Evolutionary conservation across 2,113 vertebrate species (phyloP).

Genomic region (Motacilla alba): DNA sequence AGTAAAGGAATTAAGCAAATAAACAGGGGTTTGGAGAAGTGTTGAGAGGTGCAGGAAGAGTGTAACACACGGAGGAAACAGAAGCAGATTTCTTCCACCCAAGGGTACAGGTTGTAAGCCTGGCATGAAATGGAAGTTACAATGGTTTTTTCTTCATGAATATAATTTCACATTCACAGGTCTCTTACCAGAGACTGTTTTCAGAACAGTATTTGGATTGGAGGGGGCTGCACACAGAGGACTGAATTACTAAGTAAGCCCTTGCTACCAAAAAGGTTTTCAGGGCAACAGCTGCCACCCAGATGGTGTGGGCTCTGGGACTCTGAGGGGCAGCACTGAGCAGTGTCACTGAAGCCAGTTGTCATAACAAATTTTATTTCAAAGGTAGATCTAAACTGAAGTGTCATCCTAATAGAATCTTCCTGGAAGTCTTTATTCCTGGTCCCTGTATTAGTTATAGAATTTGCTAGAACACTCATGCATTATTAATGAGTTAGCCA

Average conservation of each 20-base stretch:
- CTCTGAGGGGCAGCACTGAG: not conserved
- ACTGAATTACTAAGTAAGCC: not conserved
- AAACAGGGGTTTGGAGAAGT: not conserved
- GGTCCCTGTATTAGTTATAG: not conserved
- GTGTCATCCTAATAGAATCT: not conserved
- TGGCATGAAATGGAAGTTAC: not conserved
- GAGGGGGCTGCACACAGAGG: not conserved
- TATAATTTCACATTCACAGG: not conserved
- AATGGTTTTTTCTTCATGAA: not conserved
- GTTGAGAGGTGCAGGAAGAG: not conserved
- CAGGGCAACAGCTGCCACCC: not conserved
- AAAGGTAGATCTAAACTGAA: not conserved
- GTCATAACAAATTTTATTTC: not conserved
- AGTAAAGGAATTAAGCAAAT: not conserved
- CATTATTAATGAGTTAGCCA: not conserved
- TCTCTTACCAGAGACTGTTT: not conserved
- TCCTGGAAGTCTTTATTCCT: not conserved
- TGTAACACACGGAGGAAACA: not conserved
- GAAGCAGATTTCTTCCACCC: not conserved
- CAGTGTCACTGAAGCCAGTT: not conserved
- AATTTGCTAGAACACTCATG: not conserved
- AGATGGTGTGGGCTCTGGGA: accelerated
- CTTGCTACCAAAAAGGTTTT: not conserved
- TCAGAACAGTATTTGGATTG: not conserved
- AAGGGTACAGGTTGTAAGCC: not conserved